These are phyloP conservation scores for Psittacus erithacus DNA, from an alignment of 2,113 vertebrate species.

Conservation along the genomic window DNA sequence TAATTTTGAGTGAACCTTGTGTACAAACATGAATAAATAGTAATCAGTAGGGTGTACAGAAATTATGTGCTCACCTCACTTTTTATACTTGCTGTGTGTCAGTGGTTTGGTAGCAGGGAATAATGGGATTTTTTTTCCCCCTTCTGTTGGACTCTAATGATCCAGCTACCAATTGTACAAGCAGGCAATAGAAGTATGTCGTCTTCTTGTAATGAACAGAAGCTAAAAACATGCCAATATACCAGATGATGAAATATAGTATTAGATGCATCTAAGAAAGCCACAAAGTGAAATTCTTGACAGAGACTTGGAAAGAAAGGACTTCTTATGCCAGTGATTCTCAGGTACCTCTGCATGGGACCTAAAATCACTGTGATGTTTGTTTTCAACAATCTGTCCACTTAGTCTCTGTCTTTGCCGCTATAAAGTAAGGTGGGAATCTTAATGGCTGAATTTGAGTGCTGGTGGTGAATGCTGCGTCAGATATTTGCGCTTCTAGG, in stretches of 20 bases:
- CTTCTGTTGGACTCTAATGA: neutral
- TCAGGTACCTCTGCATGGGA: neutral
- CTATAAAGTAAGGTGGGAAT: neutral
- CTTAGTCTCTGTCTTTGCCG: neutral
- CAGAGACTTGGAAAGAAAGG: conserved; percentile 5
- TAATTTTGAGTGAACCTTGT: neutral
- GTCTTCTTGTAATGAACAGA: neutral
- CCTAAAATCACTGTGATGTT: neutral
- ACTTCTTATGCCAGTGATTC: neutral
- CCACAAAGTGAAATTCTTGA: neutral
- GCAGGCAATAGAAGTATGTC: neutral
- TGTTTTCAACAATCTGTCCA: neutral
- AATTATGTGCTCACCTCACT: neutral
- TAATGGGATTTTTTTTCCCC: neutral
- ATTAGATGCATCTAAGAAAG: conserved; percentile 10
- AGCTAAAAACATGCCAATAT: conserved; percentile 8
- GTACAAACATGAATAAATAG: neutral
- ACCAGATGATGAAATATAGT: neutral
- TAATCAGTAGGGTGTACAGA: neutral
- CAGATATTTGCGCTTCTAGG: neutral
- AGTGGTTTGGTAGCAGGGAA: neutral
- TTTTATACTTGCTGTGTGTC: neutral
- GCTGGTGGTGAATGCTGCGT: neutral
- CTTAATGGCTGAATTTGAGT: neutral
- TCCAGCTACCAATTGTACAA: neutral